Evolutionary conservation across 2,888 invertebrate genomes (phyloP), one percentile per base, ranked within the genome.

Genomic region (Clostera curtula): DNA sequence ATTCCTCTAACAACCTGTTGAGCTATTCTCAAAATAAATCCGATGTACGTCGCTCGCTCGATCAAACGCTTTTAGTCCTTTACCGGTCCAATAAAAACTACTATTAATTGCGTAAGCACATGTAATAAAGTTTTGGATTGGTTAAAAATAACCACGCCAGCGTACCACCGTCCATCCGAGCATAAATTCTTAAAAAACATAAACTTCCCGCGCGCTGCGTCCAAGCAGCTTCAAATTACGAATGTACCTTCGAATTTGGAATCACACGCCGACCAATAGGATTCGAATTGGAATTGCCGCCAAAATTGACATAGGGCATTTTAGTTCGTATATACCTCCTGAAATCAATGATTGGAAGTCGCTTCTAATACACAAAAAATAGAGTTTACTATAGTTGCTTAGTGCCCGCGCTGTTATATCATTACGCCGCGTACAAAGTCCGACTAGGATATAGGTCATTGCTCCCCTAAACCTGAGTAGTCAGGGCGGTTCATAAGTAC

Each of bases 101-200:
- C 73, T 79, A 79, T 82, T 82, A 82, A 83, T 83, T 82, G 75
- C 72, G 72, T 77, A 79, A 77, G 67, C 70, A 62, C 61, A 66
- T 65, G 79, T 77, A 76, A 80, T 82, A 83, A 83, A 83, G 68
- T 70, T 73, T 75, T 71, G 70, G 70, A 74, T 76, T 71, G 73
- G 68, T 76, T 74, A 77, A 82, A 80, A 77, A 80, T 79, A 82
- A 64, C 75, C 68, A 40, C 63, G 57, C 52, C 59, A 62, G 39
- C 56, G 60, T 64, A 73, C 66, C 69, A 73, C 57, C 57, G 60
- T 41, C 38, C 49, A 51, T 48, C 55, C 60, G 59, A 61, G 71
- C 65, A 77, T 79, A 79, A 79, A 79, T 80, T 80, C 77, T 80
- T 76, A 76, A 77, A 77, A 82, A 80, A 79, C 79, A 79, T 82